Conservation (phyloP, 2,888 invertebrate species). For the Elegia similella region DNA sequence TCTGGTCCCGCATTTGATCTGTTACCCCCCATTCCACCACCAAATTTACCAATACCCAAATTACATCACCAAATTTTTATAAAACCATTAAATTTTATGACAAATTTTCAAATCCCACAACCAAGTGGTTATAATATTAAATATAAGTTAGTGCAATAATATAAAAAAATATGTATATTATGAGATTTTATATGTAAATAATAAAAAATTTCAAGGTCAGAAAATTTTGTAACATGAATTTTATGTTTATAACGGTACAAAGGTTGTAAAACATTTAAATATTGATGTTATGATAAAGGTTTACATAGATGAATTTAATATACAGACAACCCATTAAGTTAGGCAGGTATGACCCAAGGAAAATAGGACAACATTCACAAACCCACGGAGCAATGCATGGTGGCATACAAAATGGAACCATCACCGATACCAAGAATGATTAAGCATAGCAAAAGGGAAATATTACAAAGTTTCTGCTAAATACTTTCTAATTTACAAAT, state of each 20-base stretch:
- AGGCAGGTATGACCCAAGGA: constrained; percentile 29
- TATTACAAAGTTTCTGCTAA: constrained; percentile 56
- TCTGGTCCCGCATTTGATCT: constrained; percentile 78
- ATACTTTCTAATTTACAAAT: constrained; percentile 24
- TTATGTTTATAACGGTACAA: not conserved
- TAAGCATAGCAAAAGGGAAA: constrained; percentile 72
- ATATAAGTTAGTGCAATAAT: too few species aligned
- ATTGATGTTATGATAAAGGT: constrained; percentile 2
- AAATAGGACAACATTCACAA: constrained; percentile 50
- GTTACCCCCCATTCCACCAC: constrained; percentile 47
- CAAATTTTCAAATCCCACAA: not conserved
- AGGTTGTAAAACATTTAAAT: not conserved
- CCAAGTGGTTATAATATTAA: not conserved
- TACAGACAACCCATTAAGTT: constrained; percentile 9
- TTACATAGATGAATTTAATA: not conserved
- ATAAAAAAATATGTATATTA: too few species aligned
- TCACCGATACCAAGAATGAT: constrained; percentile 81
- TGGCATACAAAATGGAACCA: constrained; percentile 65
- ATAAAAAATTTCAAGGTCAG: too few species aligned
- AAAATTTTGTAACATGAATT: not conserved
- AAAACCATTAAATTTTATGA: too few species aligned
- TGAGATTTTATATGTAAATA: too few species aligned
- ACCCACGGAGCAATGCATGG: constrained; percentile 51
- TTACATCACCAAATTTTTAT: not conserved
- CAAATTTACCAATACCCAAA: constrained; percentile 20